These are phyloP conservation scores for Syngnathus scovelli DNA, from an alignment of 2,113 vertebrate species.

Conservation along the genomic window DNA sequence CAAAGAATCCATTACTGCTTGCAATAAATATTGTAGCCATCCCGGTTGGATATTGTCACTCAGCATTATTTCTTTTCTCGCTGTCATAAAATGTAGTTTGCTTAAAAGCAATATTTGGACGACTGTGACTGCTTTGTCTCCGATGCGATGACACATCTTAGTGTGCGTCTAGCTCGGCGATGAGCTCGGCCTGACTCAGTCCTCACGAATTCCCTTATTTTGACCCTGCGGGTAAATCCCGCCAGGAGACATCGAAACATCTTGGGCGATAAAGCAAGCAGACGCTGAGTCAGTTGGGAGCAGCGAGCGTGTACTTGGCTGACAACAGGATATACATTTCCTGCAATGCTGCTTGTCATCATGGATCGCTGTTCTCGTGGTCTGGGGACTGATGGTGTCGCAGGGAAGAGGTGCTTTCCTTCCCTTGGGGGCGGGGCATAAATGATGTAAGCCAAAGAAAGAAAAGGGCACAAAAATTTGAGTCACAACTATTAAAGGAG, in stretches of 20 bases:
- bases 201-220: constrained; percentile 9
- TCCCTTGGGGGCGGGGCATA: background rate
- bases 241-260: background rate
- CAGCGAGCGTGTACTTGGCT: constrained; percentile 22
- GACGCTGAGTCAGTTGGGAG: constrained; percentile 18
- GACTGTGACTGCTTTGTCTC: constrained; percentile 13
- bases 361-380: constrained; percentile 4
- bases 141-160: constrained; percentile 3
- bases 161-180: background rate
- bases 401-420: constrained; percentile 5
- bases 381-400: background rate
- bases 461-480: background rate
- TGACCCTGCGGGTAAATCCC: constrained; percentile 3
- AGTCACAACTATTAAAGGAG: background rate
- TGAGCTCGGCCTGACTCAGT: constrained; percentile 3
- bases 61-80: constrained; percentile 43
- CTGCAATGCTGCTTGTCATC: constrained; percentile 34
- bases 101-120: constrained; percentile 32
- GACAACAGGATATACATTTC: constrained; percentile 44
- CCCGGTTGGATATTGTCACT: constrained; percentile 31
- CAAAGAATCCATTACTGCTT: constrained; percentile 47
- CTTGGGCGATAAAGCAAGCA: constrained; percentile 12
- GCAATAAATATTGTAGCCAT: constrained; percentile 34
- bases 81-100: constrained; percentile 47
- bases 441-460: too few relatives aligned